Conservation (phyloP, 2,113 vertebrate species). For the Tauraco erythrolophus region DNA sequence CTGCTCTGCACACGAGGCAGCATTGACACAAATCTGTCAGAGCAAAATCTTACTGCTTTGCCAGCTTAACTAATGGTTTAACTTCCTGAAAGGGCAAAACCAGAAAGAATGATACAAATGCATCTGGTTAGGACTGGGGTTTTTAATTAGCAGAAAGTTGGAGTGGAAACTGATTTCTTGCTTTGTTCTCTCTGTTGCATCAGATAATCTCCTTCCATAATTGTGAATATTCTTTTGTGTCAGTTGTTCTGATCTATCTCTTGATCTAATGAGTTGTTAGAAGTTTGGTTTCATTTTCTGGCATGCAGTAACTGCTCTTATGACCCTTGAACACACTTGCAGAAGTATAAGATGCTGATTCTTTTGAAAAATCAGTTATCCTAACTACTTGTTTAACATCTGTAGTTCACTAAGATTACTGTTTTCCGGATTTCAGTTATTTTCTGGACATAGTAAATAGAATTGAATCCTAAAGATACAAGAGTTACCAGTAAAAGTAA, state of each 20-base stretch:
- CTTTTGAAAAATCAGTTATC: background rate
- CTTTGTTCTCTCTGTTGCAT: background rate
- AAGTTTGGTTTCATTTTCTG: background rate
- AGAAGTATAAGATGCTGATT: background rate
- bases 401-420: background rate
- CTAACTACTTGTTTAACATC: background rate
- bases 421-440: background rate
- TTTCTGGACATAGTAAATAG: background rate
- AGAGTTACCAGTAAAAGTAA: background rate
- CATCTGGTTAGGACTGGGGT: background rate
- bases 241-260: background rate
- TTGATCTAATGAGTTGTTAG: background rate
- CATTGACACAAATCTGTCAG: conserved; percentile 20
- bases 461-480: background rate
- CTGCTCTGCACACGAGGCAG: background rate
- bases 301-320: background rate
- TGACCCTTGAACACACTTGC: background rate
- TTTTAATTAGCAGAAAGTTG: background rate
- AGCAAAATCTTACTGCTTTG: background rate
- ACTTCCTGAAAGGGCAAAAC: background rate
- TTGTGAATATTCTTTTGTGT: background rate
- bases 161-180: background rate
- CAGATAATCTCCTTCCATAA: background rate
- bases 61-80: background rate
- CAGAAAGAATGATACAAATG: background rate